Percentiles rank a stretch among this genome's conserved stretches.
Conservation (phyloP, 2,113 vertebrate species). For the Tinamus guttatus region DNA sequence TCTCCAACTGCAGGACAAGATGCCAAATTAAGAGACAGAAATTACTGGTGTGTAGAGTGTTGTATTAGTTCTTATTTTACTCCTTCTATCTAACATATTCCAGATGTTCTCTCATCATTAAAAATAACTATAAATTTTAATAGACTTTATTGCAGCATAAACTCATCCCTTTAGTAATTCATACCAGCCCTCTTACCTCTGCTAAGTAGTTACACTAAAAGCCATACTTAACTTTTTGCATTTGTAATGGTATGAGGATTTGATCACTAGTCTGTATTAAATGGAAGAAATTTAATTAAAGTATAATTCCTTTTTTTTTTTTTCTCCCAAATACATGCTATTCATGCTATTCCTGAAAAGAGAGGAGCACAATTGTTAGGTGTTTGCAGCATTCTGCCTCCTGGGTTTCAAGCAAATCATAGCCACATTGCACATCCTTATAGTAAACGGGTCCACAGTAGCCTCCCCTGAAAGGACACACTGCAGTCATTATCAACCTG, state of each 20-base stretch:
- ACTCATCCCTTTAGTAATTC: background rate
- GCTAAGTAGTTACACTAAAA: background rate
- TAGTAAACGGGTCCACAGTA: background rate
- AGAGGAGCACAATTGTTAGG: accelerated
- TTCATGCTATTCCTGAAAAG: background rate
- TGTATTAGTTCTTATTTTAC: background rate
- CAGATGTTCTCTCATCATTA: background rate
- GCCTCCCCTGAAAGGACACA: background rate
- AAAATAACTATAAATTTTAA: background rate
- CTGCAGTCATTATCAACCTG: background rate
- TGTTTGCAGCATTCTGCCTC: background rate
- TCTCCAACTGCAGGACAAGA: background rate
- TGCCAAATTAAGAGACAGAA: background rate
- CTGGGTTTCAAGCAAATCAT: background rate
- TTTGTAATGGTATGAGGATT: background rate
- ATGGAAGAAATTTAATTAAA: background rate
- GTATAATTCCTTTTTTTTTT: background rate
- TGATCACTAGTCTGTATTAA: background rate
- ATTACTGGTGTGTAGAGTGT: background rate
- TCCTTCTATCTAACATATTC: background rate
- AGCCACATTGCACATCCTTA: background rate
- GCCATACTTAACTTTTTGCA: background rate
- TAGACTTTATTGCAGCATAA: background rate
- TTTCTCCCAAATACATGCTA: background rate
- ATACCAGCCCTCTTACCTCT: background rate